Evolutionary conservation across 2,888 invertebrate species (phyloP), one percentile per base, ranked within the genome.

Genomic region (Rhamphomyia laevipes): DNA sequence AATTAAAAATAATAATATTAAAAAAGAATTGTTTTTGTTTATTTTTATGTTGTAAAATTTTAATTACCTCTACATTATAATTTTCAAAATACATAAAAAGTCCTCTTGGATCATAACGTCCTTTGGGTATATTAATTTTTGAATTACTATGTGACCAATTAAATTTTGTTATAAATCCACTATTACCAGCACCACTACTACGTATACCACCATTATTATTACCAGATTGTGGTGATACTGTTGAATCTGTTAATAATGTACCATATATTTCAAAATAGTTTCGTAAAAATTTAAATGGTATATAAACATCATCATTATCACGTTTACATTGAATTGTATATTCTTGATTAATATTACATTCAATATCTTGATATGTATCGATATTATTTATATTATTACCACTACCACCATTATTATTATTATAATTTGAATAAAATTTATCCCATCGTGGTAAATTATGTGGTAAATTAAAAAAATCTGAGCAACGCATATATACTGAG

Each of bases 81-180:
- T 94, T 92, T 64, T 93, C 94, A 71, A 99, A 99, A 53, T 94
- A 94, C 73, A 94, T 89, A 69, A 94, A 99, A 0, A 90, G 84
- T 3, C 94, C 94, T 21, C 80, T 78, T 0, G 95, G 83, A 63
- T 92, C 85, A 69, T 99, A 97, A 58, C 83, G 85, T 33, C 82
- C 84, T 65, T 87, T 87, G 0, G 93, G 93, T 58, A 84, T 82
- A 65, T 91, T 91, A 9, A 94, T 82, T 69, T 88, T 89, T 18
- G 92, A 86, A 67, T 91, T 91, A 64, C 92, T 93, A 72, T 96
- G 95, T 12, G 88, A 84, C 92, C 94, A 96, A 66, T 91, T 88
- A 65, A 96, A 94, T 58, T 83, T 78, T 57, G 89, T 86, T n/a
- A 79, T 67, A 46, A 38, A 38, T 13, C 33, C 33, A 13, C n/a